Conservation (phyloP, 2,797 vertebrate genomes). For the Lagocephalus sceleratus region DNA sequence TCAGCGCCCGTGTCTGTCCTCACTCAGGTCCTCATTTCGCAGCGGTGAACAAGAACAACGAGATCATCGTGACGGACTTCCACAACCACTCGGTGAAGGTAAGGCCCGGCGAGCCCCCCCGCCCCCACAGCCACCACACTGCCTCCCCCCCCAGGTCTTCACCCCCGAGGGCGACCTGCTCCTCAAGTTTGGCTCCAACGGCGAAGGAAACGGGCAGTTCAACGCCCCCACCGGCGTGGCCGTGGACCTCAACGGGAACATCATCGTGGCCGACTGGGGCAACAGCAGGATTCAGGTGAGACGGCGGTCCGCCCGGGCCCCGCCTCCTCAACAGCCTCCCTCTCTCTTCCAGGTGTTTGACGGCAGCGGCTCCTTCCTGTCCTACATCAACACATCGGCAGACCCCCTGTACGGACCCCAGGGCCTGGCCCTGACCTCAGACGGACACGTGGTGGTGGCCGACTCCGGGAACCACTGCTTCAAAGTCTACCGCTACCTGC, state of each 20-base stretch:
- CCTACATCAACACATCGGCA: slow-evolving; percentile 97
- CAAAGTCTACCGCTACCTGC: slow-evolving; percentile 98
- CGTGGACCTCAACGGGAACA: slow-evolving; percentile 93
- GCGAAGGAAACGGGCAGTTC: slow-evolving; percentile 97
- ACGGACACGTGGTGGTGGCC: slow-evolving; percentile 96
- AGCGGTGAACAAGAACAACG: slow-evolving; percentile 98
- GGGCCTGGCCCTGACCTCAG: slow-evolving; percentile 93
- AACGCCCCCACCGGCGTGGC: slow-evolving; percentile 97
- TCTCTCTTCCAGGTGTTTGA: slow-evolving; percentile 87
- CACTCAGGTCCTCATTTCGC: slow-evolving; percentile 94
- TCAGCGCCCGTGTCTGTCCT: background rate
- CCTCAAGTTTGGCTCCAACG: slow-evolving; percentile 96
- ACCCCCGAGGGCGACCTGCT: slow-evolving; percentile 94
- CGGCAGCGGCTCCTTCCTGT: slow-evolving; percentile 93
- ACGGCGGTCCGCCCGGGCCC: background rate
- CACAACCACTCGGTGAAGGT: slow-evolving; percentile 99
- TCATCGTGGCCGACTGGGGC: slow-evolving; percentile 97
- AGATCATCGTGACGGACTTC: slow-evolving; percentile 99
- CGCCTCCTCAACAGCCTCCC: background rate
- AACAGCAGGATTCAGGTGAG: slow-evolving; percentile 97
- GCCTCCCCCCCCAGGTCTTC: slow-evolving; percentile 82
- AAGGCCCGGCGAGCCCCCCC: slow-evolving; percentile 20
- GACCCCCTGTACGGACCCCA: slow-evolving; percentile 97
- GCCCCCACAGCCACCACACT: background rate
- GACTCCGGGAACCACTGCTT: slow-evolving; percentile 99